Evolutionary conservation across 2,113 vertebrate genomes (phyloP), one percentile per base, ranked within the genome.

Genomic region (Corynorhinus townsendii): DNA sequence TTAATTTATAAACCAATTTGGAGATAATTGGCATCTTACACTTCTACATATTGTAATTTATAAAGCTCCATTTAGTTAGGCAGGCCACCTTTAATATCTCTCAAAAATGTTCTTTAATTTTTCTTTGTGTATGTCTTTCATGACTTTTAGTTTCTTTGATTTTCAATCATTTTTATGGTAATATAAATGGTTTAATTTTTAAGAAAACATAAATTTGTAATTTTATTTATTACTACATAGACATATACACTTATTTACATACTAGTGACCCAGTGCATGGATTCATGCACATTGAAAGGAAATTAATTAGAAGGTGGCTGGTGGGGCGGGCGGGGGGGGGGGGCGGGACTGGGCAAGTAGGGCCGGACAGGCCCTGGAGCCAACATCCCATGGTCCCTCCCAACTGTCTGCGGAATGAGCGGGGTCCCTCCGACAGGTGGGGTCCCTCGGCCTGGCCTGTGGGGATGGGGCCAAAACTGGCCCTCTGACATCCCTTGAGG

Each of bases 1-100:
- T 80, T 85, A 84, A 95, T 69, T 93, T 92, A 79, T 49, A 45
- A 19, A 90, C 73, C n/a, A 75, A 33, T 93, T 93, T 24, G 2
- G 84, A 83, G 45, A 89, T 91, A 91, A 91, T n/a, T 90, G 38
- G 0, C 40, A 84, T 91, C 22, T 52, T 89, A 35, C 3, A 72
- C 1, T 84, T 84, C 33, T 90, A 35, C 71, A 26, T 77, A 80
- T 11, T 75, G 0, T 7, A 45, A 86, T 91, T 94, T 64, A 75
- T 89, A 86, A 91, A 80, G 6, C 28, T 91, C 17, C 54, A 86
- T 77, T 88, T 84, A 85, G 15, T n/a, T 83, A 77, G 11, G 3
- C 85, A 91, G 19, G 14, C 3, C 12, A 49, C 26, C 24, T 80
- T 73, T 85, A 49, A 59, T 93, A 93, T 90, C 24, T 86, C 35